phyloP scores from a whole-genome alignment of 2,888 invertebrate genomes.

The Latheticus oryzae region DNA sequence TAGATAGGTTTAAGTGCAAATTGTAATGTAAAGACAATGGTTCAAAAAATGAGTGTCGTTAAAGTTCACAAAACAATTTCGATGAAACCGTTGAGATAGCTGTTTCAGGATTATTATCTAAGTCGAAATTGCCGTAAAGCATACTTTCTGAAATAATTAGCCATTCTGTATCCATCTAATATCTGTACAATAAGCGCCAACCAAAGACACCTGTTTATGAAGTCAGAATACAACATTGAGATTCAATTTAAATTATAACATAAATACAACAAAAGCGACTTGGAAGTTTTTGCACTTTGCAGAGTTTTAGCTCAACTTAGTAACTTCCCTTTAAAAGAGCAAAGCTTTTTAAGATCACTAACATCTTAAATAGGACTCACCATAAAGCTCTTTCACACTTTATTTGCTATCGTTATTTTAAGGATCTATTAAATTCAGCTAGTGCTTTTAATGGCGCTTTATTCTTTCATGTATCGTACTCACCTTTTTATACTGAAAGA shows the following conservation, averaged over 20 bases:
- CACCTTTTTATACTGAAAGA: not conserved
- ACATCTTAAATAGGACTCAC: conserved; percentile 31
- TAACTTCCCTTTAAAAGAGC: conserved; percentile 28
- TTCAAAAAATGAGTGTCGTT: conserved; percentile 17
- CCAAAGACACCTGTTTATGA: conserved; percentile 22
- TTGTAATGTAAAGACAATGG: conserved; percentile 17
- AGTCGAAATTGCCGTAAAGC: conserved; percentile 19
- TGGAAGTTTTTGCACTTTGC: conserved; percentile 20
- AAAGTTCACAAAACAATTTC: conserved; percentile 24
- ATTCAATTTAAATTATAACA: conserved; percentile 26
- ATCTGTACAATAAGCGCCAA: conserved; percentile 2
- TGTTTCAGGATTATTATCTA: conserved; percentile 11
- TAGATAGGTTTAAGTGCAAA: no score
- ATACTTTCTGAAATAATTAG: conserved; percentile 23
- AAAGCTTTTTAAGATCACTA: conserved; percentile 25
- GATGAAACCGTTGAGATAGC: conserved; percentile 18
- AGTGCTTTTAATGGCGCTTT: conserved; percentile 17
- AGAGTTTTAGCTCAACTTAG: conserved; percentile 14
- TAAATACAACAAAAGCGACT: conserved; percentile 14
- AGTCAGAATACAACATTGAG: conserved; percentile 13
- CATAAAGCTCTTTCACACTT: conserved; percentile 32
- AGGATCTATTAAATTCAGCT: conserved; percentile 34
- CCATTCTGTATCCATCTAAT: conserved; percentile 8
- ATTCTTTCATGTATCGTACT: conserved; percentile 22
- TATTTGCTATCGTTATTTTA: conserved; percentile 30